Base-by-base conservation (phyloP, 2,888 invertebrate genomes). In the Stictocephala bisonia region DNA sequence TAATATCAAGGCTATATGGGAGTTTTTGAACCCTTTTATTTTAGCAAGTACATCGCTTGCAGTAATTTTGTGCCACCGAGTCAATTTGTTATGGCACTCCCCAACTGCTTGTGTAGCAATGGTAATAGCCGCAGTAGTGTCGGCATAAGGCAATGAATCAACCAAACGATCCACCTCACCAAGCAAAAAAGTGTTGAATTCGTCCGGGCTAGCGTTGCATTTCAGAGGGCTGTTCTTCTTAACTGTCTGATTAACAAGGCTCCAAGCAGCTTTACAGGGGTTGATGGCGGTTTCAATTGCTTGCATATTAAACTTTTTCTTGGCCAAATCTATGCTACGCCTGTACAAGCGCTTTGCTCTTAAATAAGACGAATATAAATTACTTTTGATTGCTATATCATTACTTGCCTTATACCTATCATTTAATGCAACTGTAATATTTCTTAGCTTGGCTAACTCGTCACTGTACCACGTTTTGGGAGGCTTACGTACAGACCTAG, bases 241-340 rank as follows among this genome's bases (percentile, higher is more conserved):
- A 2, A 6, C 1, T 3, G 26, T 27, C n/a, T n/a, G 7, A 11
- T 35, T 60, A n/a, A 60, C 41, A 13, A 60, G n/a, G 40, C 40
- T 18, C 40, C 40, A 60, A 9, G 60, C 60, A 3, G 40, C 60
- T 22, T 60, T 60, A 26, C 40, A 60, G 41, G 40, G 22, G 15
- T 60, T 60, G 6, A 9, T 9, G 2, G 60, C 35, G 1, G 35
- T 9, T 13, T 3, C 20, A 22, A 40, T 35, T 15, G 3, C 24
- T 20, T 1, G 1, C 40, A 29, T 60, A 13, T 60, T 40, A 15
- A n/a, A 20, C 24, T 40, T 7, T 20, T 40, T 60, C n/a, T 60
- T 60, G 9, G 60, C 60, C 3, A 40, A 4, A 35, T 60, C 60
- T 1, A 60, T 24, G 3, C 40, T 18, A 3, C 20, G 1, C 22